Base-by-base conservation (phyloP, 1,140 invertebrate species). In the Drosophila leontia region DNA sequence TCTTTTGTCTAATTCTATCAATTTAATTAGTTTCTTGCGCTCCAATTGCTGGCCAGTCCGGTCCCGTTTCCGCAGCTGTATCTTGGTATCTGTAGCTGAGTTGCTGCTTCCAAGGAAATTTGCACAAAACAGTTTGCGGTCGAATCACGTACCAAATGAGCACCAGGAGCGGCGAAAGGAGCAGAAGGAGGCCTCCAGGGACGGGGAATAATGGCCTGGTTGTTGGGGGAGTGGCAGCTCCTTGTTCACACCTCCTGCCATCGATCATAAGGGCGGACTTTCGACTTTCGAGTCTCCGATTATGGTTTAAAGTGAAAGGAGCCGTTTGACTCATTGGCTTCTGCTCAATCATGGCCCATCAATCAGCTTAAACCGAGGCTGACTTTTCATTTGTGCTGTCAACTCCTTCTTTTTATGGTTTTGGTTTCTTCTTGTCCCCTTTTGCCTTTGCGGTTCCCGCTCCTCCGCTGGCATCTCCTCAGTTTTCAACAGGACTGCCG, bases 21-120 rank as follows among this genome's bases (percentile, higher is more conserved):
- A 84, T 84, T 88, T 84, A 88, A 88, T 88, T 88, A 88, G 85
- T 90, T 84, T 90, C 84, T 75, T 84, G 75, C 69, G 84, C 84
- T 88, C 78, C 84, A 90, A 86, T 86, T 87, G 83, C 39, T 65
- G 67, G 61, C 60, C 72, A 37, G 37, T 44, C 70, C 19, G 17
- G 19, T 19, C 37, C 65, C 13, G 34, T 55, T 53, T 67, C 55
- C n/a, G 19, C 12, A 37, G 26, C 15, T 47, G 58, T 34, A 60
- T 37, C 19, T 15, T n/a, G 35, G 47, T 39, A 51, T 63, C 55
- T 74, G 55, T 44, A 26, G 58, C 55, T 48, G 53, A 48, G 51
- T 35, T 17, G 44, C 37, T 17, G 47, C 37, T 74, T 75, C 60
- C 61, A 51, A 32, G 44, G 55, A 82, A 80, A 67, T 74, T 72